Percentiles rank a stretch among this genome's conserved stretches.
These are phyloP conservation scores for Paratrypauchen microcephalus DNA, from an alignment of 2,797 vertebrate species.

Conservation along the genomic window DNA sequence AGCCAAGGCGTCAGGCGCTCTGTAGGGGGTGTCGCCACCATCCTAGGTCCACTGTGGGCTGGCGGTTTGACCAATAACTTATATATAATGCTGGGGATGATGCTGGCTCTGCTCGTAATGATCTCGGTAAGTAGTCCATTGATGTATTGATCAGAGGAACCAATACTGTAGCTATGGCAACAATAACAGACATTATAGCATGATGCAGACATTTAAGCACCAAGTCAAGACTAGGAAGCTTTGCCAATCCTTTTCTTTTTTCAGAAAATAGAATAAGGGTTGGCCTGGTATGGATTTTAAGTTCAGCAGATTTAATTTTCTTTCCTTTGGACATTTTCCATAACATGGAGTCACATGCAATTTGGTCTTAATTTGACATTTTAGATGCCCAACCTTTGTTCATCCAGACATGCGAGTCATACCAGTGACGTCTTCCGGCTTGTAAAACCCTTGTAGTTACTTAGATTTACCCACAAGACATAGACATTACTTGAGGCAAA, in stretches of 20 bases:
- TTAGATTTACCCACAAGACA: too few relatives aligned
- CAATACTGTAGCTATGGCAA: conserved; percentile 2
- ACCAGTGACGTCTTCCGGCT: too few relatives aligned
- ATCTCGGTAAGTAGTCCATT: conserved; percentile 73
- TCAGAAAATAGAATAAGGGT: not conserved
- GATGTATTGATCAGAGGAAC: not conserved
- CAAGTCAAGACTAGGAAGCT: not conserved
- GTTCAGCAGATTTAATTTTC: not conserved
- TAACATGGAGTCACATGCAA: not conserved
- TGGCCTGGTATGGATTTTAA: not conserved
- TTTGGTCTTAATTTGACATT: not conserved
- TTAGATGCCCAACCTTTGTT: not conserved
- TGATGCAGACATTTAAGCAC: not conserved
- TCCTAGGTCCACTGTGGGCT: conserved; percentile 86
- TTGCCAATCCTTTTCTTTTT: not conserved
- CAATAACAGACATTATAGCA: not conserved
- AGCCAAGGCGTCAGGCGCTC: conserved; percentile 86
- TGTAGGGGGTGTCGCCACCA: conserved; percentile 83
- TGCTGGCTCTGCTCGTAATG: conserved; percentile 81
- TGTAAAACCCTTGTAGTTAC: too few relatives aligned
- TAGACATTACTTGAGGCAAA: too few relatives aligned
- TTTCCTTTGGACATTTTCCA: not conserved
- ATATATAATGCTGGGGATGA: conserved; percentile 84
- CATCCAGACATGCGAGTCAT: not conserved
- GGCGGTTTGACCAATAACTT: conserved; percentile 81